These are phyloP conservation scores for Bilobella aurantiaca DNA, from an alignment of 1,140 invertebrate genomes.

Conservation along the genomic window DNA sequence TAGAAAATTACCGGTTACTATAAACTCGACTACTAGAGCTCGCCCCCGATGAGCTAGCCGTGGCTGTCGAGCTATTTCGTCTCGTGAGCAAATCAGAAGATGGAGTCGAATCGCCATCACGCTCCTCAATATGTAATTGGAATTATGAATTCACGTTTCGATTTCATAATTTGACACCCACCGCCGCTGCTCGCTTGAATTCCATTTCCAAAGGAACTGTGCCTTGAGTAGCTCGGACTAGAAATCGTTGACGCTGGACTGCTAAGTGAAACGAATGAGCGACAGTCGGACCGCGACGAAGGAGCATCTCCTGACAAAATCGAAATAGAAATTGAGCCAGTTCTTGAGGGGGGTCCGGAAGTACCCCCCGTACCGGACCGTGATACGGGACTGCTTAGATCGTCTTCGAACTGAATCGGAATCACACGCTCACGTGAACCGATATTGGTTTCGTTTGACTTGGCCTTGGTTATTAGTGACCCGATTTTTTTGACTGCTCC, in stretches of 20 bases:
- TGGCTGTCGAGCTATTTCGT: not conserved
- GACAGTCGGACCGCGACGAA: not conserved
- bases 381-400: slow-evolving; percentile 14
- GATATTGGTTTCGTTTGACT: not conserved
- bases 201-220: not conserved
- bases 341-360: not conserved
- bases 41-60: not conserved
- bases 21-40: slow-evolving; percentile 1
- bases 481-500: slow-evolving; percentile 32
- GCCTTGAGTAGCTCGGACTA: slow-evolving; percentile 44
- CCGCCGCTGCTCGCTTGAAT: slow-evolving; percentile 42
- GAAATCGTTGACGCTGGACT: slow-evolving; percentile 12
- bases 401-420: slow-evolving; percentile 48
- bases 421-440: slow-evolving; percentile 50
- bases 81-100: not conserved
- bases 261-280: not conserved
- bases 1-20: not conserved
- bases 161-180: slow-evolving; percentile 60
- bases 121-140: slow-evolving; percentile 79
- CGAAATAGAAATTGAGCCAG: not conserved
- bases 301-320: not conserved
- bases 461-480: slow-evolving; percentile 29
- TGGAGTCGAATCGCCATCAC: slow-evolving; percentile 36
- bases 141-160: slow-evolving; percentile 78
- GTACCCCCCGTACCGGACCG: not conserved